Evolutionary conservation across 2,888 invertebrate genomes (phyloP).

Genomic region (Hofmannophila pseudospretella): DNA sequence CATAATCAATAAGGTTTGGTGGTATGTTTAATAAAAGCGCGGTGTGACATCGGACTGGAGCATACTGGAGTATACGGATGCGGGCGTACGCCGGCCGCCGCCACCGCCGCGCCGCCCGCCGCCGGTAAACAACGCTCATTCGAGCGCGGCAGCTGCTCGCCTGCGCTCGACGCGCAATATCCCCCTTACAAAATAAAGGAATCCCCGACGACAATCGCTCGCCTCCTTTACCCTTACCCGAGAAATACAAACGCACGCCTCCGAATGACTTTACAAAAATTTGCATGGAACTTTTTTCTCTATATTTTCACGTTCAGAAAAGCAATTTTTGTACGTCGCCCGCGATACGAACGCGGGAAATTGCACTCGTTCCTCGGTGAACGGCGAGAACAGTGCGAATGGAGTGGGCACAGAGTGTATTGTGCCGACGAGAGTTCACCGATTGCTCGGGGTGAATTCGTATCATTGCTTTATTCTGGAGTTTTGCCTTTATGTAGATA

Average conservation of each 20-base stretch:
- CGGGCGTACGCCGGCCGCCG: slow-evolving; percentile 46
- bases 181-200: slow-evolving; percentile 74
- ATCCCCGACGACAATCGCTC: slow-evolving; percentile 73
- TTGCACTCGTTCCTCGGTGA: slow-evolving; percentile 64
- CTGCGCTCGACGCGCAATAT: slow-evolving; percentile 76
- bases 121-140: slow-evolving; percentile 61
- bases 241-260: slow-evolving; percentile 76
- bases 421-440: slow-evolving; percentile 51
- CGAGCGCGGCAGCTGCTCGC: slow-evolving; percentile 57
- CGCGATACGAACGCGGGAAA: slow-evolving; percentile 71
- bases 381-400: slow-evolving; percentile 57
- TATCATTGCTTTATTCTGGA: slow-evolving; percentile 50
- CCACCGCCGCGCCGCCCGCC: slow-evolving; percentile 38
- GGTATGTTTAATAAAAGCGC: slow-evolving; percentile 45
- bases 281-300: slow-evolving; percentile 69
- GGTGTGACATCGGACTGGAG: slow-evolving; percentile 37
- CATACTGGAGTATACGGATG: slow-evolving; percentile 42
- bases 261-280: slow-evolving; percentile 76
- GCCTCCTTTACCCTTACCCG: slow-evolving; percentile 63
- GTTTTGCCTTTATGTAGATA: too few species aligned
- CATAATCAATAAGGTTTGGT: background rate
- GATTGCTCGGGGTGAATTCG: slow-evolving; percentile 60
- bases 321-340: slow-evolving; percentile 75
- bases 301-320: slow-evolving; percentile 60
- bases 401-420: slow-evolving; percentile 53